A percentile compares a stretch with the other conserved stretches of the same genome.
Evolutionary conservation across 2,888 invertebrate species (phyloP).

Genomic region (Euzetes globulus): DNA sequence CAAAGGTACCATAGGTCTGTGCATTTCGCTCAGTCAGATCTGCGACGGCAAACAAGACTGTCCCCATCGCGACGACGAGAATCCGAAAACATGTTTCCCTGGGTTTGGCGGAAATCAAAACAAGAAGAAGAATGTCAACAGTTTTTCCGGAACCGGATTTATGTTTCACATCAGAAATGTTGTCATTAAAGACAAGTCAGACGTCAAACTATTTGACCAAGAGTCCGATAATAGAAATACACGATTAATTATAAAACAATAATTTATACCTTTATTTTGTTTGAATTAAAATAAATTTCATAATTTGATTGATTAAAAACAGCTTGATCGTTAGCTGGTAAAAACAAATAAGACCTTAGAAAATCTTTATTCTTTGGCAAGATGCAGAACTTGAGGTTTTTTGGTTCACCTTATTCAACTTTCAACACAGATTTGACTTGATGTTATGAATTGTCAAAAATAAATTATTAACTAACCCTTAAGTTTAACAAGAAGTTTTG

Average conservation of each 20-base stretch:
- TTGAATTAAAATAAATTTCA: not conserved
- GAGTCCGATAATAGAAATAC: slow-evolving; percentile 5
- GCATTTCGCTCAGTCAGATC: slow-evolving; percentile 13
- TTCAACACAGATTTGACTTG: no score
- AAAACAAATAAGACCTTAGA: no score
- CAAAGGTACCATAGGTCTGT: slow-evolving; percentile 30
- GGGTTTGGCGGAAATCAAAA: not conserved
- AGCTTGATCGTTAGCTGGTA: no score
- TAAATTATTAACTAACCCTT: no score
- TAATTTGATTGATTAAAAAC: no score
- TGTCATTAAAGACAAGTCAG: not conserved
- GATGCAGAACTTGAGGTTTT: no score
- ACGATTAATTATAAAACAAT: not conserved
- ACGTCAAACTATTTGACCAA: slow-evolving; percentile 25
- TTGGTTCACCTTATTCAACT: no score
- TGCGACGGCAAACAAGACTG: slow-evolving; percentile 31
- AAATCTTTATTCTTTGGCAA: no score
- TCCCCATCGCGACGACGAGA: slow-evolving; percentile 30
- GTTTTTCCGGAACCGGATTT: slow-evolving; percentile 31
- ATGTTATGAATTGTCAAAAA: no score
- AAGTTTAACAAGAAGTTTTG: no score
- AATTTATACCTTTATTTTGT: not conserved
- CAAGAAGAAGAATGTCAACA: slow-evolving; percentile 17
- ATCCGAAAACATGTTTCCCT: slow-evolving; percentile 6
- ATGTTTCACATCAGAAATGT: slow-evolving; percentile 27